Evolutionary conservation across 2,797 vertebrate genomes (phyloP).

Genomic region (Microhierax caerulescens): DNA sequence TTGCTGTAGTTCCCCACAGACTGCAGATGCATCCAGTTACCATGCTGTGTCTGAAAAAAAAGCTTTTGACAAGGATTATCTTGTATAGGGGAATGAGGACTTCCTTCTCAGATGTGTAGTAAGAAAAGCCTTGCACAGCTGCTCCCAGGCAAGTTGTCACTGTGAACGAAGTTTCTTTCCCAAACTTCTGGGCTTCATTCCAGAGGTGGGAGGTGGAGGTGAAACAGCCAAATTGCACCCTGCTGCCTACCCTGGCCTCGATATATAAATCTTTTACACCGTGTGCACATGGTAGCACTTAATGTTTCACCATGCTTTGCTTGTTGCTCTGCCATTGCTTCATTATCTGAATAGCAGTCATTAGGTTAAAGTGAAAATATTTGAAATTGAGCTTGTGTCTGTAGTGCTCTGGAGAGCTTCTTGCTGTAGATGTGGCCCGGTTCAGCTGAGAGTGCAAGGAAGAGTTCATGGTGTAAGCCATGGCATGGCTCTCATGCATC

Average conservation of each 20-base stretch:
- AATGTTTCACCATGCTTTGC: neutral
- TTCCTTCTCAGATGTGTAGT: constrained; percentile 34
- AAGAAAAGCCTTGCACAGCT: constrained; percentile 60
- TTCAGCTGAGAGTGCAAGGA: constrained; percentile 36
- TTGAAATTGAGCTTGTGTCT: constrained; percentile 64
- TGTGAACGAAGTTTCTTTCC: constrained; percentile 58
- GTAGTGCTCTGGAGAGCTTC: constrained; percentile 44
- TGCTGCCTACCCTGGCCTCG: neutral
- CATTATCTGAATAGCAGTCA: constrained; percentile 68
- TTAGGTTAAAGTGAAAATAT: constrained; percentile 74
- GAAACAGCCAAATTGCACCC: constrained; percentile 69
- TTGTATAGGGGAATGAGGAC: constrained; percentile 72
- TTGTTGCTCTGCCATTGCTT: neutral
- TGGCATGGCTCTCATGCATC: constrained; percentile 22
- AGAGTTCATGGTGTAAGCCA: constrained; percentile 58
- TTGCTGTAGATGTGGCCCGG: constrained; percentile 29
- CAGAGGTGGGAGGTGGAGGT: constrained; percentile 46
- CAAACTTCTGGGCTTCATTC: constrained; percentile 36
- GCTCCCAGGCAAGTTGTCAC: constrained; percentile 68
- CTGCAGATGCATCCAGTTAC: constrained; percentile 30
- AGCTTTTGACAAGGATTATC: constrained; percentile 61
- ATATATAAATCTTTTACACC: neutral
- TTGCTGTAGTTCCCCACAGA: constrained; percentile 65
- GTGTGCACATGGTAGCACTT: constrained; percentile 49
- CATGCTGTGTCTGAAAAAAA: neutral